Base-by-base conservation (phyloP, 2,113 vertebrate genomes). In the Numida meleagris region DNA sequence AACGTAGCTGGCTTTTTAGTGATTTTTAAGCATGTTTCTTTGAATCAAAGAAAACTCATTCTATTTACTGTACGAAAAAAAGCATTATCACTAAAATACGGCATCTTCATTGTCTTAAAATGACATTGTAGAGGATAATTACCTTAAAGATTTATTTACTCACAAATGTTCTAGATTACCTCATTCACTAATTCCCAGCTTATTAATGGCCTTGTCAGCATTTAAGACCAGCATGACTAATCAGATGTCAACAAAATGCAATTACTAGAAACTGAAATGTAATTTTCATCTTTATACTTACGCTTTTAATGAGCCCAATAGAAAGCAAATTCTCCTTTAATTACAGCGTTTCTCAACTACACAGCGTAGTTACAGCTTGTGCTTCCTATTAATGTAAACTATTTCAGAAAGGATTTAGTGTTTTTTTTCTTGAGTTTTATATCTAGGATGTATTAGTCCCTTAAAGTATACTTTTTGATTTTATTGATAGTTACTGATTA, bases 231-330 rank as follows among this genome's bases (percentile, higher is more conserved):
- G 70, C 38, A 33, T 94, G 83, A 93, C 72, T 96, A 92, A 97
- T 95, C 88, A 77, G 67, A 89, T 71, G 81, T 92, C 94, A 95
- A 92, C 86, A 93, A 91, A 96, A 95, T 65, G 78, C 86, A 94
- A 71, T 96, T 96, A 89, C 85, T 88, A 81, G 45, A 76, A 88
- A 76, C 48, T 72, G 59, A 83, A 94, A 96, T 82, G 80, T 83
- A 79, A 93, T 96, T 93, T 94, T 88, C 50, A 57, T 66, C 68
- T 74, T 92, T 82, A 77, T 76, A 76, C 48, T 81, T 50, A 55
- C 33, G 40, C 46, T 93, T 96, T 81, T 90, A 94, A 95, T 94
- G 86, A 97, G 48, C 43, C 59, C 57, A 86, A 59, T 90, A 88
- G 45, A 92, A 77, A 94, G 57, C 33, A 78, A 90, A 79, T 92